Conservation (phyloP, 1,140 invertebrate genomes). For the Rhynchophorus ferrugineus region DNA sequence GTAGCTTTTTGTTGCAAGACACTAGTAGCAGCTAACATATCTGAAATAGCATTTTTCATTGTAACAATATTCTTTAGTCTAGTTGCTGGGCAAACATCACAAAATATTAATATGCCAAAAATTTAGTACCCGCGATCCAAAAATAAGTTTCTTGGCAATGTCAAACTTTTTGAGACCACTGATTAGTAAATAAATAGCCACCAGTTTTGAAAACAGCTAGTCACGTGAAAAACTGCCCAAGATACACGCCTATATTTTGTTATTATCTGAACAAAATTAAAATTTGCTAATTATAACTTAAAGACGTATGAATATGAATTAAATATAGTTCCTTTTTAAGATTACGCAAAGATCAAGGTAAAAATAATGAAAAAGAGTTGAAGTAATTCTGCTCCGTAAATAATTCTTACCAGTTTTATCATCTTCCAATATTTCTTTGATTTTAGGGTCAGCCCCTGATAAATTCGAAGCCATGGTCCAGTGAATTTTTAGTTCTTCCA, state of each 20-base stretch:
- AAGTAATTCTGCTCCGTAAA: no score
- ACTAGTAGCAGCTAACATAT: constrained; percentile 92
- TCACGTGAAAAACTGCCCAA: constrained; percentile 26
- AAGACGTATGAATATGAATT: no score
- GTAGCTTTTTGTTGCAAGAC: constrained; percentile 87
- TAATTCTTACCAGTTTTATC: constrained; percentile 78
- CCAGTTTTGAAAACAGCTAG: no score
- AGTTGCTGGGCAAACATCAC: background rate
- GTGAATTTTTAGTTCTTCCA: background rate
- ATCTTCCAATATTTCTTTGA: constrained; percentile 67
- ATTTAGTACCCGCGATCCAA: constrained; percentile 7
- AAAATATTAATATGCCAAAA: constrained; percentile 3
- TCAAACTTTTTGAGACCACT: constrained; percentile 17
- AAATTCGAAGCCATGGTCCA: constrained; percentile 13
- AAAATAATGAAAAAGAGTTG: no score
- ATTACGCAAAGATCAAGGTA: no score
- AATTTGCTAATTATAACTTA: background rate
- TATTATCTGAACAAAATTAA: constrained; percentile 6
- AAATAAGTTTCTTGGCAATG: constrained; percentile 12
- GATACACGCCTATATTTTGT: constrained; percentile 18
- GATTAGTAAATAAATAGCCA: constrained; percentile 8
- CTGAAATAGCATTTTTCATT: constrained; percentile 46
- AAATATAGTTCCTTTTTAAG: no score
- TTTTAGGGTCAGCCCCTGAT: constrained; percentile 46
- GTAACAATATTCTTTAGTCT: constrained; percentile 9